Conservation (phyloP, 1,140 invertebrate species). For the Scaptomyza graminum region DNA sequence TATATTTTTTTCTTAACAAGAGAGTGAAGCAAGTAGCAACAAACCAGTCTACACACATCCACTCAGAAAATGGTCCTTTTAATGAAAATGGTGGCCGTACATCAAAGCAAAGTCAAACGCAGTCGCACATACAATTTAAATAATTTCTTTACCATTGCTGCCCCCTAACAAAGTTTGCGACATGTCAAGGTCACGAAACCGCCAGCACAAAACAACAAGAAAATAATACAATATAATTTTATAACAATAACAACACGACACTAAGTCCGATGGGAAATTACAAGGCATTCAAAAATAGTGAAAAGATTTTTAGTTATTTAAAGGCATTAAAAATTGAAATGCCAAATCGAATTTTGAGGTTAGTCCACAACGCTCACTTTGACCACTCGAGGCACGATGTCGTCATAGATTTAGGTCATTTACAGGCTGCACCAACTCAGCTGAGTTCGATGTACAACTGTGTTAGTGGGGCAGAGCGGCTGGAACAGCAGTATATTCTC, state of each 20-base stretch:
- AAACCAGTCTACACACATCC: no score
- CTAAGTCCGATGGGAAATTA: slow-evolving; percentile 27
- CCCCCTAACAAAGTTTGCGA: slow-evolving; percentile 24
- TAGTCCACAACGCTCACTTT: slow-evolving; percentile 22
- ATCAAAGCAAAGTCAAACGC: slow-evolving; percentile 30
- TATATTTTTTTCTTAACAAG: slow-evolving; percentile 14
- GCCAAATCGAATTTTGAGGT: slow-evolving; percentile 39
- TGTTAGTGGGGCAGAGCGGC: slow-evolving; percentile 52
- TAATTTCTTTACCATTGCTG: slow-evolving; percentile 20
- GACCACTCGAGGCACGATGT: slow-evolving; percentile 26
- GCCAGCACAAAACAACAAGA: slow-evolving; percentile 13
- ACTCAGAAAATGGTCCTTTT: slow-evolving; percentile 19
- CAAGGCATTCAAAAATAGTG: slow-evolving; percentile 7
- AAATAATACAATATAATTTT: background rate
- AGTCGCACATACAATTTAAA: slow-evolving; percentile 30
- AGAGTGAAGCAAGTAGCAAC: background rate
- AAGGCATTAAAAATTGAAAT: slow-evolving; percentile 21
- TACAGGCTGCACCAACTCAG: slow-evolving; percentile 27
- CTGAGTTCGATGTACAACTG: slow-evolving; percentile 27
- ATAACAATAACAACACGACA: slow-evolving; percentile 2
- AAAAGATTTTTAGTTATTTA: slow-evolving; percentile 40
- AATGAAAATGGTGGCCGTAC: slow-evolving; percentile 42
- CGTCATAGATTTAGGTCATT: slow-evolving; percentile 69
- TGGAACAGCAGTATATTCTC: background rate
- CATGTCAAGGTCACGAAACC: slow-evolving; percentile 44